Base-by-base conservation (phyloP, 2,888 invertebrate genomes). In the Maniola hyperantus region DNA sequence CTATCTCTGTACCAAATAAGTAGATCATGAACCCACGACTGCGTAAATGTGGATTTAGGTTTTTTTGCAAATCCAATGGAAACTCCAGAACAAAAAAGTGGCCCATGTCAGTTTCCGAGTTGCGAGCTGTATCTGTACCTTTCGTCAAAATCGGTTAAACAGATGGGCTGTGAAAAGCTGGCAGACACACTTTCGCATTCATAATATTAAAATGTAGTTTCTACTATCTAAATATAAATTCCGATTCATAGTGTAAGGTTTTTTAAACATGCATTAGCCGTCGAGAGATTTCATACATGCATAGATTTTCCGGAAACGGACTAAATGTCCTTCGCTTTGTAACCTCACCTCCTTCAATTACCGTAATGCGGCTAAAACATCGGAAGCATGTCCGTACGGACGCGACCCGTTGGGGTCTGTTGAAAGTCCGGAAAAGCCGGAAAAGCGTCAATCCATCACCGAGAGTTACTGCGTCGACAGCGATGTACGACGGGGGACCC, bases 361-460 rank as follows among this genome's bases (percentile, higher is more conserved):
- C 63, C 5, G 63, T 63, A 63, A 63, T 63, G 63, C 63, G 63
- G 54, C 54, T 63, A 63, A 55, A 63, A 63, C 63, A 63, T 63
- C 54, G 55, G 63, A 63, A 46, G 63, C 53, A 7, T 44, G 63
- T 46, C 63, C 46, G 55, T 63, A 63, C 63, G 63, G 54, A 44
- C 44, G 54, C 53, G 54, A 46, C 46, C 54, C 54, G 63, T 65
- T 65, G 46, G 66, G 65, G 62, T 65, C 66, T 55, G 69, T 64
- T 69, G 66, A 66, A 69, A 69, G 64, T 64, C 69, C 69, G 69
- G 69, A 69, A 69, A 69, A 66, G 63, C 68, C 68, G 68, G 68
- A 69, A 69, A 69, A 69, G 63, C 66, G 63, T 60, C 60, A 50
- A 69, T 69, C 69, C 64, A 69, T 69, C 63, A 69, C 66, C 8